Evolutionary conservation across 2,113 vertebrate genomes (phyloP).

Genomic region (Phrynosoma blainvillii): DNA sequence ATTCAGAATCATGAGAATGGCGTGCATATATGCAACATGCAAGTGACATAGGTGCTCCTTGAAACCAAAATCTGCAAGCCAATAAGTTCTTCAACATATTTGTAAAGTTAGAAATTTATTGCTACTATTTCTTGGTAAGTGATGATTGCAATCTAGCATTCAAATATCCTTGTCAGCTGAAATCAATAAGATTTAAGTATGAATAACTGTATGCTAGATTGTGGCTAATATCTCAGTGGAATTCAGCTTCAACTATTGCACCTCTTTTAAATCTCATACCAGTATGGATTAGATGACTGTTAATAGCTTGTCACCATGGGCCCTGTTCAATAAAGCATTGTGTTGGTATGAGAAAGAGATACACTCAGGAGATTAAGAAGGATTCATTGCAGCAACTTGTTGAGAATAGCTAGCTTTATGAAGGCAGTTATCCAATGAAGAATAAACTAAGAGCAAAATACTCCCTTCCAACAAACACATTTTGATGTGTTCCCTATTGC

Average conservation of each 20-base stretch:
- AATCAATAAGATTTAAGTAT: constrained; percentile 4
- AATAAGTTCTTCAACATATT: not conserved
- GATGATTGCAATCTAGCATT: not conserved
- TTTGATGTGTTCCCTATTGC: not conserved
- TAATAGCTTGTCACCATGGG: not conserved
- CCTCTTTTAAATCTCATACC: not conserved
- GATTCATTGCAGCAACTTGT: not conserved
- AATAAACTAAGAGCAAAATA: not conserved
- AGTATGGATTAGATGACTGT: not conserved
- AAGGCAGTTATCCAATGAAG: not conserved
- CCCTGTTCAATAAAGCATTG: not conserved
- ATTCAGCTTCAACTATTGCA: not conserved
- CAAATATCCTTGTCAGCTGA: not conserved
- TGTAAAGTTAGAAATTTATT: not conserved
- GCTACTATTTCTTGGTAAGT: not conserved
- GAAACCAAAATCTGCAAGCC: not conserved
- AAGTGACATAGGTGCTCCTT: not conserved
- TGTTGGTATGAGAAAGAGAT: not conserved
- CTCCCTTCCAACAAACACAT: not conserved
- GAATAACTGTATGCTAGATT: not conserved
- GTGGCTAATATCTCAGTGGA: not conserved
- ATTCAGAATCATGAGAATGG: not conserved
- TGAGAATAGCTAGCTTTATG: not conserved
- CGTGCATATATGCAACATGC: not conserved
- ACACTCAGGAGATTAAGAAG: not conserved